Conservation (phyloP, 2,113 vertebrate species). For the Meleagris gallopavo region DNA sequence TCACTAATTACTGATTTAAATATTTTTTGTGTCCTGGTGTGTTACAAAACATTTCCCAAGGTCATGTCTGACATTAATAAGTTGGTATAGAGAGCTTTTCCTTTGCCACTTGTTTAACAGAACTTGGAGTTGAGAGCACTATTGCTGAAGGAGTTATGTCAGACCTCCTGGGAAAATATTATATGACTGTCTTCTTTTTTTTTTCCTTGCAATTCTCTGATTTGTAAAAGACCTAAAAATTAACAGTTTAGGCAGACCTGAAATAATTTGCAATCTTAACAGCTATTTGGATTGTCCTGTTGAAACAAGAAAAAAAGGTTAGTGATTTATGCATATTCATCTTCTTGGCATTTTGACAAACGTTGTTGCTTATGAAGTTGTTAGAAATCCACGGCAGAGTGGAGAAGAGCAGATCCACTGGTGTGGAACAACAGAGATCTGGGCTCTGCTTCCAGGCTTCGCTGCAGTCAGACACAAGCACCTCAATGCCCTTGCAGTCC, state of each 20-base stretch:
- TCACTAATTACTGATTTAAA: constrained; percentile 22
- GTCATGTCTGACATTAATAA: neutral
- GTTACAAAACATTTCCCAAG: constrained; percentile 28
- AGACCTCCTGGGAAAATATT: neutral
- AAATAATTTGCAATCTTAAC: constrained; percentile 53
- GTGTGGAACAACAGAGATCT: neutral
- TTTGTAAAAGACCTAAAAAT: constrained; percentile 41
- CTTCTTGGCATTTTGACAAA: constrained; percentile 11
- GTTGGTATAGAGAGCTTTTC: neutral
- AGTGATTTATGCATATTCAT: neutral
- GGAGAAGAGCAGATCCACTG: neutral
- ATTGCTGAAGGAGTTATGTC: neutral
- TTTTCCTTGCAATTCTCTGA: constrained; percentile 7
- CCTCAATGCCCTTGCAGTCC: neutral
- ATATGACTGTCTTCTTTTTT: neutral
- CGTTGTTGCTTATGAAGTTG: neutral
- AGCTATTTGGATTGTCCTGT: neutral
- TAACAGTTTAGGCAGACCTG: constrained; percentile 32
- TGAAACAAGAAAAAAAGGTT: constrained; percentile 12
- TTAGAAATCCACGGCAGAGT: neutral
- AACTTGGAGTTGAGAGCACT: constrained; percentile 32
- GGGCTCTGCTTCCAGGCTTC: neutral
- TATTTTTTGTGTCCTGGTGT: neutral
- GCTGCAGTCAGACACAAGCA: rapidly evolving
- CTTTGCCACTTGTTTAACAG: constrained; percentile 3